Evolutionary conservation across 2,888 invertebrate genomes (phyloP), one percentile per base, ranked within the genome.

Genomic region (Brenthis daphne): DNA sequence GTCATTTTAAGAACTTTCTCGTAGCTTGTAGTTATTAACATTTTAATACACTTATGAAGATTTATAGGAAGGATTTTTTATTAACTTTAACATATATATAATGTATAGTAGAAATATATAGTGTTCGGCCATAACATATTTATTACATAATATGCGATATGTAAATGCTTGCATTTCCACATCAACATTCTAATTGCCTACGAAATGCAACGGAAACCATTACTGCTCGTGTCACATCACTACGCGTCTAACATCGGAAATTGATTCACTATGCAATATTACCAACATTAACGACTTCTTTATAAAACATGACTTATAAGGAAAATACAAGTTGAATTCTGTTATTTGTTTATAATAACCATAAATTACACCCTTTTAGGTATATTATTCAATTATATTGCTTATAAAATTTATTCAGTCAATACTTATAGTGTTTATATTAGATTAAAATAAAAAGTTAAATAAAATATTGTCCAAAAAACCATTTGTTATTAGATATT

Each of bases 141-240:
- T 43, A 43, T 43, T 43, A 43, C 11, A 43, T 43, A 37, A 8
- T 37, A 43, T 43, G 51, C 14, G n/a, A 51, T 14, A 51, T 51
- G 51, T 51, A 51, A 16, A 51, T 51, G 51, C 16, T 14, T 6
- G 4, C 55, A 6, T 55, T 55, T 55, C 55, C 55, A 55, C 55
- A 55, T 55, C 12, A 20, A 55, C 55, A 55, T 55, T 55, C 55
- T 55, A 55, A 55, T 55, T 55, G 55, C 16, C 24, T 16, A 55
- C 55, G 55, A 64, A 53, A 56, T 53, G 55, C 57, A 67, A 14
- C 57, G 68, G 64, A 68, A 63, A 50, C n/a, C 68, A 68, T 68
- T 57, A 63, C 24, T 61, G 54, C 43, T 20, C 37, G 1, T 69
- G 64, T 60, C 60, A 56, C 60, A 50, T 61, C 61, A 65, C 53